A percentile compares a stretch with the other conserved stretches of the same genome.
phyloP scores from a whole-genome alignment of 2,888 invertebrate genomes.

The Anodontia alba region DNA sequence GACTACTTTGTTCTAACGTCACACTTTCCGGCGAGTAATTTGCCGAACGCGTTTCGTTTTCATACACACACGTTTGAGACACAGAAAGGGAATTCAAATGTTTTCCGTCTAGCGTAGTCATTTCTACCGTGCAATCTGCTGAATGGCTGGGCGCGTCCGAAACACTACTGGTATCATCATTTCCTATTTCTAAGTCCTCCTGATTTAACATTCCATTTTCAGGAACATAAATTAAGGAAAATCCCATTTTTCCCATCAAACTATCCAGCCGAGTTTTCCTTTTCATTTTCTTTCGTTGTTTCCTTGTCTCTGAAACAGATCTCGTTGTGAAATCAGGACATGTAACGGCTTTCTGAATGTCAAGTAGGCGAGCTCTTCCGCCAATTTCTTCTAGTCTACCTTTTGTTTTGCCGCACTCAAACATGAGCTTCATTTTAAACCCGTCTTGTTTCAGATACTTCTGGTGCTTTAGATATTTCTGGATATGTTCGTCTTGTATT shows the following conservation, averaged over 20 bases:
- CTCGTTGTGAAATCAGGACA: neutral
- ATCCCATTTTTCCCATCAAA: neutral
- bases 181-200: neutral
- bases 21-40: neutral
- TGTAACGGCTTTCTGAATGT: neutral
- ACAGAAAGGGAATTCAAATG: no score
- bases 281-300: neutral
- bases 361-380: neutral
- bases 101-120: no score
- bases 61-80: neutral
- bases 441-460: constrained; percentile 36
- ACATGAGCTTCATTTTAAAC: neutral
- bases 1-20: neutral
- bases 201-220: neutral
- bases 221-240: neutral
- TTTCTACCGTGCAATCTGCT: no score
- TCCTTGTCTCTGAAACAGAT: neutral
- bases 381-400: neutral
- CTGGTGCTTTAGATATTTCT: constrained; percentile 46
- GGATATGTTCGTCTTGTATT: constrained; percentile 45
- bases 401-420: neutral
- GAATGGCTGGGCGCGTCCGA: neutral
- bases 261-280: neutral
- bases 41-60: no score
- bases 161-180: neutral